These are phyloP conservation scores for Sebastolobus altivelis DNA, from an alignment of 2,797 vertebrate genomes.

Conservation along the genomic window DNA sequence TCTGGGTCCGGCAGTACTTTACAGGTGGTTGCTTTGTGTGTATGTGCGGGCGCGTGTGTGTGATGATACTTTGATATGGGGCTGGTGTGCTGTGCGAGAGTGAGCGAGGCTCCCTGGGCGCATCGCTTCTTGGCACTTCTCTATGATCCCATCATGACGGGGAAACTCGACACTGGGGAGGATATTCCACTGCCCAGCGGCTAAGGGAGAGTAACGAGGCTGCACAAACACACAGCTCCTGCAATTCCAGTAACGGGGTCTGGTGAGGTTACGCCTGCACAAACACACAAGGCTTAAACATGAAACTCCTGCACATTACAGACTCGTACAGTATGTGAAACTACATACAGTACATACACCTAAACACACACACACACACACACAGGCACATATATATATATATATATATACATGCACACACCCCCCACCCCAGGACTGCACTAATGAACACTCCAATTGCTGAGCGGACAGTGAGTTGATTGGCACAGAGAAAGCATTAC, in stretches of 20 bases:
- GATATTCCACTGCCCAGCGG: slow-evolving; percentile 73
- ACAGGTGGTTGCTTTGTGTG: slow-evolving; percentile 63
- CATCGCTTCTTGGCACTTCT: slow-evolving; percentile 71
- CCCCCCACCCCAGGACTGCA: slow-evolving; percentile 10
- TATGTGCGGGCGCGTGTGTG: slow-evolving; percentile 34
- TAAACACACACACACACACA: background rate
- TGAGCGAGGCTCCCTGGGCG: slow-evolving; percentile 61
- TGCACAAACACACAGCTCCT: slow-evolving; percentile 58
- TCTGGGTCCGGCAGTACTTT: slow-evolving; percentile 52
- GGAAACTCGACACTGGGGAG: slow-evolving; percentile 79
- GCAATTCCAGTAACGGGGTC: slow-evolving; percentile 43
- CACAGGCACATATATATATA: background rate
- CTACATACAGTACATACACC: background rate
- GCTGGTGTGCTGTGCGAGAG: slow-evolving; percentile 44
- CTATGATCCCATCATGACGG: slow-evolving; percentile 71
- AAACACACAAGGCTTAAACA: slow-evolving; percentile 24
- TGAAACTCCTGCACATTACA: background rate
- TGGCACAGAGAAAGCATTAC: slow-evolving; percentile 81
- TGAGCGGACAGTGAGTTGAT: slow-evolving; percentile 66
- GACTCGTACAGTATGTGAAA: slow-evolving; percentile 7
- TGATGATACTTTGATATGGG: slow-evolving; percentile 70
- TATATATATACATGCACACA: background rate
- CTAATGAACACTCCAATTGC: slow-evolving; percentile 63
- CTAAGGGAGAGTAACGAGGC: slow-evolving; percentile 54
- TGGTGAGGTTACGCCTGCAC: slow-evolving; percentile 35